These are phyloP conservation scores for Oncopodura yosiiana DNA, from an alignment of 1,140 invertebrate species.

Conservation along the genomic window DNA sequence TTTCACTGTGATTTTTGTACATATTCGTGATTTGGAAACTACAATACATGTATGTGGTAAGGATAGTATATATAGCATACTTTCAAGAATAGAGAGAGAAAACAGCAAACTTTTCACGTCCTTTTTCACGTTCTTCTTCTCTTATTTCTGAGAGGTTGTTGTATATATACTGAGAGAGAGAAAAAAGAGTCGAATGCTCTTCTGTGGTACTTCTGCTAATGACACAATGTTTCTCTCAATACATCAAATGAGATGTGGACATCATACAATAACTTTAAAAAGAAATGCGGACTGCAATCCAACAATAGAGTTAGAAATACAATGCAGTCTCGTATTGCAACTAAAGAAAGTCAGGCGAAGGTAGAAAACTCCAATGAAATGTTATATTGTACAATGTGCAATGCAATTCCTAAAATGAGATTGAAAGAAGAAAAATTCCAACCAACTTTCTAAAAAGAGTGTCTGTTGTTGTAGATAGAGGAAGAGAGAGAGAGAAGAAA, in stretches of 20 bases:
- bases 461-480: too few species aligned
- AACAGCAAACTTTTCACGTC: conserved; percentile 9
- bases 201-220: conserved; percentile 19
- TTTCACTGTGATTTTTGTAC: background rate
- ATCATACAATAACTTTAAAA: background rate
- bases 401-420: too few species aligned
- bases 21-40: background rate
- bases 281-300: conserved; percentile 1
- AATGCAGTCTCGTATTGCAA: too few species aligned
- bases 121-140: conserved; percentile 12
- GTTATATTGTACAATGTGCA: too few species aligned
- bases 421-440: too few species aligned
- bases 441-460: too few species aligned
- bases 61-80: conserved; percentile 2
- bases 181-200: background rate
- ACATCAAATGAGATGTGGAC: conserved; percentile 18
- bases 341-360: too few species aligned
- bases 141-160: background rate
- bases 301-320: too few species aligned
- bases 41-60: background rate
- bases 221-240: conserved; percentile 21
- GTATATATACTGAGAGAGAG: conserved; percentile 8
- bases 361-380: too few species aligned
- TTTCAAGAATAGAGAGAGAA: conserved; percentile 9
- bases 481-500: background rate